phyloP scores from a whole-genome alignment of 2,113 vertebrate species.

The Callaeas wilsoni region DNA sequence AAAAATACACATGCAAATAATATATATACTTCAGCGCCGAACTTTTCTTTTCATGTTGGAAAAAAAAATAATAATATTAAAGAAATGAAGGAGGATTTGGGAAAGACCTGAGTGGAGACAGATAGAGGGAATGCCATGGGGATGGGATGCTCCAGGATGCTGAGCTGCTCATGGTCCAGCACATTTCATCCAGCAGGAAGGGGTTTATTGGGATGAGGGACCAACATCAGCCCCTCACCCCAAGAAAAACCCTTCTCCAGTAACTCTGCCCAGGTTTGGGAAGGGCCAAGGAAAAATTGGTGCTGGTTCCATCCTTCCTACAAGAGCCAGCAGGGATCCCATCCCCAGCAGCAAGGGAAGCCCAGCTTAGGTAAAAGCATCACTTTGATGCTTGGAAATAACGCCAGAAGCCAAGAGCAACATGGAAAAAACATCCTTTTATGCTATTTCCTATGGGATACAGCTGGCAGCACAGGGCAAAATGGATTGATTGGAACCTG shows the following conservation, averaged over 20 bases:
- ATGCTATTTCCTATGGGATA: not conserved
- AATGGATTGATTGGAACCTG: accelerated
- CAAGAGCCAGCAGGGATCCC: accelerated
- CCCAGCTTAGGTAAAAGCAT: not conserved
- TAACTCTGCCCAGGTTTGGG: not conserved
- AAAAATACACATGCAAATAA: conserved; percentile 65
- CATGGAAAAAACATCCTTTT: not conserved
- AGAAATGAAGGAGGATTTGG: not conserved
- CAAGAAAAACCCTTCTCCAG: accelerated
- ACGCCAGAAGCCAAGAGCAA: not conserved
- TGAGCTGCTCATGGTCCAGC: not conserved
- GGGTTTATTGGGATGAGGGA: accelerated
- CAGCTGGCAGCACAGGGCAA: not conserved
- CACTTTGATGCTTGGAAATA: not conserved
- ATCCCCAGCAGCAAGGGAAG: not conserved
- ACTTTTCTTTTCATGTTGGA: not conserved
- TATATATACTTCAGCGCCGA: not conserved
- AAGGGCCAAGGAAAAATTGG: not conserved
- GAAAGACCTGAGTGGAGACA: not conserved
- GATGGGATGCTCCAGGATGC: not conserved
- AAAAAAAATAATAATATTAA: not conserved
- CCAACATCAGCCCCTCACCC: not conserved
- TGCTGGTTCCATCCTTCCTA: not conserved
- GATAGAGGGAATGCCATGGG: accelerated
- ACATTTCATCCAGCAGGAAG: not conserved